Percentiles rank a stretch among this genome's conserved stretches.
Evolutionary conservation across 2,797 vertebrate genomes (phyloP).

Genomic region (Pachyuromys duprasi): DNA sequence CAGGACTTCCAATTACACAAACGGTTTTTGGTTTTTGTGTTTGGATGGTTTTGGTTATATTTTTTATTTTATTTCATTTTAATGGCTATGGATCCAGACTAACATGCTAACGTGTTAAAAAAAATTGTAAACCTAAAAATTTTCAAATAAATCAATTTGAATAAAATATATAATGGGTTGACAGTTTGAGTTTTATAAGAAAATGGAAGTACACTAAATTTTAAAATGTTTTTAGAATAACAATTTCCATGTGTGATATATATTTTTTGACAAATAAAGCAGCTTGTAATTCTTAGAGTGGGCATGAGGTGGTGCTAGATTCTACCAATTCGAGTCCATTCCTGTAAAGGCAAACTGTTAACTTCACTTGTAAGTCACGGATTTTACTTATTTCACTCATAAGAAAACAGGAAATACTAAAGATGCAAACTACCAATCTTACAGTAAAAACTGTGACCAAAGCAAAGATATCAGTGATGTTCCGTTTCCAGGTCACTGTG

Average conservation of each 20-base stretch:
- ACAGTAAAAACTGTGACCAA: conserved; percentile 55
- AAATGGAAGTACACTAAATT: conserved; percentile 15
- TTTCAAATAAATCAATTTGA: conserved; percentile 67
- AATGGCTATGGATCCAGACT: neutral
- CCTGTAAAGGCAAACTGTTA: neutral
- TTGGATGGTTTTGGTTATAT: neutral
- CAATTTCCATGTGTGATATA: conserved; percentile 25
- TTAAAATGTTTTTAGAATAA: conserved; percentile 48
- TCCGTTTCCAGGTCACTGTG: conserved; percentile 10
- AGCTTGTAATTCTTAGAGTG: conserved; percentile 77
- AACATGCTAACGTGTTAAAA: conserved; percentile 15
- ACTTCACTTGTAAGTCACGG: conserved; percentile 1
- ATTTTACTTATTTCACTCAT: conserved; percentile 27
- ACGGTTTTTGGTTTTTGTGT: neutral
- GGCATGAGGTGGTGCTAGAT: conserved; percentile 85
- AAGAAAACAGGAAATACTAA: conserved; percentile 23
- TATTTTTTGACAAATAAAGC: conserved; percentile 62
- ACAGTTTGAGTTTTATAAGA: conserved; percentile 17
- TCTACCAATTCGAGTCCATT: conserved; percentile 64
- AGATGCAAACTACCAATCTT: conserved; percentile 23
- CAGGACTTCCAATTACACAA: conserved; percentile 27
- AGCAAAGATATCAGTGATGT: conserved; percentile 41
- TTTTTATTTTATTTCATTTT: neutral
- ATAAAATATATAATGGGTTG: conserved; percentile 29
- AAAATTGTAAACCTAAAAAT: conserved; percentile 58